These are phyloP conservation scores for Syrmaticus mikado DNA, from an alignment of 2,113 vertebrate species.

Conservation along the genomic window DNA sequence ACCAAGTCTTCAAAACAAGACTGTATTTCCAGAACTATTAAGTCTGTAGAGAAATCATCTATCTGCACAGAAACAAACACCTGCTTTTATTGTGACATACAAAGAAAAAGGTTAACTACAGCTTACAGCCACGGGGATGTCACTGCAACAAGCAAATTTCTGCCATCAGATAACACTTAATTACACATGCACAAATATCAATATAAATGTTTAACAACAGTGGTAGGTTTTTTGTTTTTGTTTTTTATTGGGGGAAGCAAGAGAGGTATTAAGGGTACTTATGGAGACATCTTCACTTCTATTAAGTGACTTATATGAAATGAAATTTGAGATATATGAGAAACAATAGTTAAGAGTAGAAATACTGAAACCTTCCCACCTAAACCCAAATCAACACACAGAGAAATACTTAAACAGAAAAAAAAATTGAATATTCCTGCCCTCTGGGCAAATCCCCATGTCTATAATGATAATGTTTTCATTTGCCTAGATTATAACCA, in stretches of 20 bases:
- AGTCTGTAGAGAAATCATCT: background rate
- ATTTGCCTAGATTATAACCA: background rate
- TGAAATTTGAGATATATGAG: accelerated
- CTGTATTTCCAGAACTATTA: background rate
- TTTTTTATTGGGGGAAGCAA: background rate
- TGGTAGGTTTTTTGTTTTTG: background rate
- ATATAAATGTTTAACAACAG: background rate
- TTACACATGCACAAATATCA: background rate
- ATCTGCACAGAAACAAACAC: background rate
- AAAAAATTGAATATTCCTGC: background rate
- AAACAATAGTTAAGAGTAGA: background rate
- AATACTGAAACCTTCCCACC: background rate
- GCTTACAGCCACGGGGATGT: background rate
- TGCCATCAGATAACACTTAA: background rate
- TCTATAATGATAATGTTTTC: background rate
- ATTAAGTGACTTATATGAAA: background rate
- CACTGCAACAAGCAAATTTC: background rate
- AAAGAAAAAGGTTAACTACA: background rate
- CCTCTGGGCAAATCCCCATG: background rate
- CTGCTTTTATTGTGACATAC: background rate
- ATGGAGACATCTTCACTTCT: background rate
- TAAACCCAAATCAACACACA: background rate
- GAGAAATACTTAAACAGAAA: background rate
- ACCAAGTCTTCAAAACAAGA: background rate
- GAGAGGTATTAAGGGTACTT: background rate